Percentiles rank a stretch among this genome's conserved stretches.
These are phyloP conservation scores for Phainopepla nitens DNA, from an alignment of 2,113 vertebrate species.

Conservation along the genomic window DNA sequence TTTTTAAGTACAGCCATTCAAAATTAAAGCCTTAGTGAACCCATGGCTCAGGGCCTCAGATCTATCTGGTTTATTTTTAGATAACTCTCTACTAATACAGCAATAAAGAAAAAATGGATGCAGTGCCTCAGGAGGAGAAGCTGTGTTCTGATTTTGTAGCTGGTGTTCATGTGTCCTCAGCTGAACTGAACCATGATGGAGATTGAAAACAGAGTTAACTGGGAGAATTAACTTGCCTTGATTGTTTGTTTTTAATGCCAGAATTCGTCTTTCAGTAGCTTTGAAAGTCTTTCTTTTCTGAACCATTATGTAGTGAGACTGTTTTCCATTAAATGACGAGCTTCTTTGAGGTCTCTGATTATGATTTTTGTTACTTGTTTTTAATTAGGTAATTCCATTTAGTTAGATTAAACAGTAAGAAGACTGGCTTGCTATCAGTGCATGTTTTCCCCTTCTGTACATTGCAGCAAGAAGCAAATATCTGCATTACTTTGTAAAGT, in stretches of 20 bases:
- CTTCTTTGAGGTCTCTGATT: neutral
- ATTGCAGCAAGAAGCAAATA: neutral
- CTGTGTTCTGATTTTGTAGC: neutral
- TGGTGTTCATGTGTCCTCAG: neutral
- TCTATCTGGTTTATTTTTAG: neutral
- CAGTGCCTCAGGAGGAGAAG: neutral
- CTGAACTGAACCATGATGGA: neutral
- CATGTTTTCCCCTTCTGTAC: neutral
- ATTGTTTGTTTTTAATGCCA: neutral
- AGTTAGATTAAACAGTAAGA: neutral
- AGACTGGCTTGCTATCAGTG: neutral
- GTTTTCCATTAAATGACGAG: neutral
- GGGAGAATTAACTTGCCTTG: neutral
- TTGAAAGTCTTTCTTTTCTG: neutral
- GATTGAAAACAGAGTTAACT: neutral
- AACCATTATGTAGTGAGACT: neutral
- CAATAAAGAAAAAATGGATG: fast-evolving
- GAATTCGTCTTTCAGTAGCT: neutral
- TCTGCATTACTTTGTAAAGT: neutral
- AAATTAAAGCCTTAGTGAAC: neutral
- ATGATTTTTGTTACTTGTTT: neutral
- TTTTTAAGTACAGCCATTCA: neutral
- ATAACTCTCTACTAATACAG: neutral
- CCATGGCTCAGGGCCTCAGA: neutral
- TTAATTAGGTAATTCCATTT: neutral